Evolutionary conservation across 2,113 vertebrate species (phyloP), one percentile per base, ranked within the genome.

Genomic region (Zeus faber): DNA sequence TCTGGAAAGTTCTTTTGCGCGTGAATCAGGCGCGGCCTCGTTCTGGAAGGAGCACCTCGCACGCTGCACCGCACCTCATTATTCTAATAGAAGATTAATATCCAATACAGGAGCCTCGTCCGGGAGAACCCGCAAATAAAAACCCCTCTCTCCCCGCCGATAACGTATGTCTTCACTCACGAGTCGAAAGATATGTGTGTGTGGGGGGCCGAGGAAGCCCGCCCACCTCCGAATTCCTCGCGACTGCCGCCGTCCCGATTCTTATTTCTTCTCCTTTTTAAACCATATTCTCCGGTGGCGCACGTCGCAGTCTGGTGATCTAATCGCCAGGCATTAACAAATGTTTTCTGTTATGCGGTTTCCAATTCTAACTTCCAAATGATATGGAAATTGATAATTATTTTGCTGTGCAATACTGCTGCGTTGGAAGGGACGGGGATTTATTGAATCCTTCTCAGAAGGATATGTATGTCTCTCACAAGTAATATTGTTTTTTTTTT

Each of bases 331-430:
- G 67, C 68, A 64, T 79, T 75, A 85, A 81, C 76, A 82, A 73
- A 85, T 83, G 76, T 85, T 85, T 81, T 80, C 63, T 60, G 70
- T 85, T 76, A 70, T 73, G 65, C 77, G 58, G 64, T 72, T 81
- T 77, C 74, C 51, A 20, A 74, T 67, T 67, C 67, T 72, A 82
- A 81, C 77, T 80, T 77, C 74, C 52, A 72, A 84, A 87, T 84
- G 49, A 72, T 84, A 87, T 86, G 87, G 86, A 88, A 88, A 90
- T 87, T 82, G 83, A 84, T 88, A 67, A 87, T 88, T 86, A 85
- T 88, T 89, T 75, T 65, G 62, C 75, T 64, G 54, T 78, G 73
- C 68, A 56, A 50, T 53, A 54, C 29, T 72, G 76, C 77, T 82
- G 59, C 39, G n/a, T n/a, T n/a, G n/a, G n/a, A 76, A 77, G 66